Percentiles rank a stretch among this genome's conserved stretches.
Conservation (phyloP, 2,888 invertebrate species). For the Rambutsinella grinnellia region DNA sequence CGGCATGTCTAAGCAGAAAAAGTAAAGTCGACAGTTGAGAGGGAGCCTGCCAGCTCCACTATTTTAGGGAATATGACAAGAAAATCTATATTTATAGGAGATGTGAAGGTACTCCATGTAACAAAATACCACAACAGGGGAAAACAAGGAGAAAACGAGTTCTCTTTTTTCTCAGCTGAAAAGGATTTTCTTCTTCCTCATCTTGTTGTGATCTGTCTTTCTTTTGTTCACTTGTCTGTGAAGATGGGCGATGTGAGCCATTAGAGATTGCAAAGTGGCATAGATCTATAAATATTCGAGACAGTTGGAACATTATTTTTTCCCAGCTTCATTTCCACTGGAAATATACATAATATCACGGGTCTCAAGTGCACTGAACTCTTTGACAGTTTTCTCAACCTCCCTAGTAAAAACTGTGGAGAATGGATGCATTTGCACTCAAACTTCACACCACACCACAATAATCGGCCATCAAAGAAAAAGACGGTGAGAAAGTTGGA, state of each 20-base stretch:
- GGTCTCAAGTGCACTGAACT: not conserved
- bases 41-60: not conserved
- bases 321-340: constrained; percentile 4
- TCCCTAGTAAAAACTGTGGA: not conserved
- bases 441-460: not conserved
- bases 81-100: not conserved
- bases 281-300: constrained; percentile 30
- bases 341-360: too few relatives aligned
- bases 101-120: not conserved
- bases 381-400: too few relatives aligned
- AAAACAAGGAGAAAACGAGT: not conserved
- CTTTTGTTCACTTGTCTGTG: constrained; percentile 36
- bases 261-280: constrained; percentile 29
- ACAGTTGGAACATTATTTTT: constrained; percentile 15
- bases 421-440: not conserved
- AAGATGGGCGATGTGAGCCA: constrained; percentile 40
- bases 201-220: constrained; percentile 33
- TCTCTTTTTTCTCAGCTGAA: constrained; percentile 1
- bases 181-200: constrained; percentile 4
- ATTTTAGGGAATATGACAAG: not conserved
- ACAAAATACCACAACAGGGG: not conserved
- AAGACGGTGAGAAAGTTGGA: not conserved
- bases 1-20: not conserved
- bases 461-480: not conserved
- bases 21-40: not conserved